phyloP scores from a whole-genome alignment of 2,888 invertebrate genomes.

The Rhabditoides inermis region DNA sequence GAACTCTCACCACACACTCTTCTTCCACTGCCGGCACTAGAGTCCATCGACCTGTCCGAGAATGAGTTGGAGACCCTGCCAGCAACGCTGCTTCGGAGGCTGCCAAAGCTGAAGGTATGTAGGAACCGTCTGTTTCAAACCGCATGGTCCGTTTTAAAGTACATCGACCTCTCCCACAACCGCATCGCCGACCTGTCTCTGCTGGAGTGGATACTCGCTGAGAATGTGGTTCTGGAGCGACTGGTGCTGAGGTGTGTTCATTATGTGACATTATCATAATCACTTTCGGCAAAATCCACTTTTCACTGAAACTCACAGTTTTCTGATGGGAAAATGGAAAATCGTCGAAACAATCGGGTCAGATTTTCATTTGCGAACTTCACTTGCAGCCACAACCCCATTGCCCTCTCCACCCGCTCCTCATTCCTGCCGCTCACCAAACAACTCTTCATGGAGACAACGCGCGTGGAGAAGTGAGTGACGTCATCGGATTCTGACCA shows the following conservation, averaged over 20 bases:
- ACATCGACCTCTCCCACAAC: constrained; percentile 35
- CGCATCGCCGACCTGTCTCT: constrained; percentile 28
- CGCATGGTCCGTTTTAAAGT: constrained; percentile 3
- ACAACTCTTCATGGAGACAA: constrained; percentile 32
- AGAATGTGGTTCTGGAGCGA: constrained; percentile 30
- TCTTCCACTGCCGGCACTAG: constrained; percentile 37
- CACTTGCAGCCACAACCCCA: constrained; percentile 34
- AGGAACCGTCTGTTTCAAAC: no score
- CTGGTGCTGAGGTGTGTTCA: no score
- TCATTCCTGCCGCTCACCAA: constrained; percentile 26
- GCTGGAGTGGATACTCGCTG: constrained; percentile 30
- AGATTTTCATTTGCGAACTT: no score
- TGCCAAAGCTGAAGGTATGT: constrained; percentile 17
- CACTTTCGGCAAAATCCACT: no score
- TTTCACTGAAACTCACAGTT: no score
- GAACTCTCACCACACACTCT: constrained; percentile 33
- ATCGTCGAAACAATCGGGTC: no score
- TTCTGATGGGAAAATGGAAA: no score
- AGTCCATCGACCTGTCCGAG: constrained; percentile 31
- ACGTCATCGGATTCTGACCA: no score
- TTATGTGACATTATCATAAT: no score
- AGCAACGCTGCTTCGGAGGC: constrained; percentile 28
- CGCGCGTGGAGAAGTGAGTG: constrained; percentile 24
- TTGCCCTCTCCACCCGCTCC: constrained; percentile 20
- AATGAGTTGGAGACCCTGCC: constrained; percentile 37